phyloP scores from a whole-genome alignment of 2,888 invertebrate genomes.

The Drosophila bunnanda region DNA sequence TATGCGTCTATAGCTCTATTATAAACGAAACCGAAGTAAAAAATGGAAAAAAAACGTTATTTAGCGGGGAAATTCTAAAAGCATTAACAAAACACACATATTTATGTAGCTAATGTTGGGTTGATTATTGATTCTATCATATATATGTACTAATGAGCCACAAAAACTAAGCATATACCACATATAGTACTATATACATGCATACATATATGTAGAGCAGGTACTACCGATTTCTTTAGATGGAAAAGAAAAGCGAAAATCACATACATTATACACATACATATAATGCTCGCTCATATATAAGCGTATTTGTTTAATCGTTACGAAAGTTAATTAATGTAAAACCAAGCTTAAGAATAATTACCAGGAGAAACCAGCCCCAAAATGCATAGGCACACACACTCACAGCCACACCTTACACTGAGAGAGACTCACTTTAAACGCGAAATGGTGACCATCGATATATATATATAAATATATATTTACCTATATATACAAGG shows the following conservation, averaged over 20 bases:
- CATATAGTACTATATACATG: constrained; percentile 30
- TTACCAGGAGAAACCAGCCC: constrained; percentile 18
- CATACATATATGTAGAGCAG: constrained; percentile 24
- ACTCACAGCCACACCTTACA: constrained; percentile 13
- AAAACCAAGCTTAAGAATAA: constrained; percentile 41
- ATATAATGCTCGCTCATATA: constrained; percentile 77
- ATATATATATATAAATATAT: constrained; percentile 55
- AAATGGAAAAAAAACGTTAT: constrained; percentile 23
- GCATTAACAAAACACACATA: constrained; percentile 40
- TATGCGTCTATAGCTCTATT: constrained; percentile 47
- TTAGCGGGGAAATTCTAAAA: constrained; percentile 31
- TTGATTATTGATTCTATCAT: constrained; percentile 59
- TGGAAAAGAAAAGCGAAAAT: constrained; percentile 37
- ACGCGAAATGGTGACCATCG: constrained; percentile 78
- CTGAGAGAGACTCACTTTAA: constrained; percentile 62
- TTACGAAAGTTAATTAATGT: constrained; percentile 66
- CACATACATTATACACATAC: constrained; percentile 43
- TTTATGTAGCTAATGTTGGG: constrained; percentile 77
- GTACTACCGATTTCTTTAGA: constrained; percentile 67
- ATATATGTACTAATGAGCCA: constrained; percentile 37
- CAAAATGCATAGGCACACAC: constrained; percentile 58
- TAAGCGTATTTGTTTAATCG: constrained; percentile 69
- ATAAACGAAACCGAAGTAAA: constrained; percentile 28
- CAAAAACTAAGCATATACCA: constrained; percentile 39
- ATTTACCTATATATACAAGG: constrained; percentile 65